Percentiles rank a stretch among this genome's conserved stretches.
These are phyloP conservation scores for Drosophila arizonae DNA, from an alignment of 1,140 invertebrate genomes.

Conservation along the genomic window DNA sequence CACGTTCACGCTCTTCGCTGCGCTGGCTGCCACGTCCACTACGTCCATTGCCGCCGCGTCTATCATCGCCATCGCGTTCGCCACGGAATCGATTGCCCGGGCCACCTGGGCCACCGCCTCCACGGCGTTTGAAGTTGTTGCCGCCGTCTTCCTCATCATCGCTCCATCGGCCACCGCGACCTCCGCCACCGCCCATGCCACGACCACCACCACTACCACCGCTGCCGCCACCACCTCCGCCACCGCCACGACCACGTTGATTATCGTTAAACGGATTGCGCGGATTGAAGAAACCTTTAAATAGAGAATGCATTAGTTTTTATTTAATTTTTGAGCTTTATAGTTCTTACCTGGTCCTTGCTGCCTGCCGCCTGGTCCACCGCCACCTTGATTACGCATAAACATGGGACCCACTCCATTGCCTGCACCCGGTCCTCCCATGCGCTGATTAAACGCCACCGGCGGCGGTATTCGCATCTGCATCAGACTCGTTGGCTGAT, in stretches of 20 bases:
- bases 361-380: constrained; percentile 53
- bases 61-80: constrained; percentile 56
- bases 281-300: constrained; percentile 82
- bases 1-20: constrained; percentile 67
- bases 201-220: constrained; percentile 76
- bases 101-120: constrained; percentile 60
- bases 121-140: constrained; percentile 67
- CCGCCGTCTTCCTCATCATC: constrained; percentile 73
- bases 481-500: constrained; percentile 79
- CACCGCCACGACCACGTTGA: constrained; percentile 78
- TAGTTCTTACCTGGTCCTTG: constrained; percentile 69
- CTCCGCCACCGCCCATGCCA: constrained; percentile 78
- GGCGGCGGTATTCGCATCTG: constrained; percentile 82
- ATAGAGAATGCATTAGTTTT: not conserved
- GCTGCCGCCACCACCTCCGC: constrained; percentile 80
- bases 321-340: not conserved
- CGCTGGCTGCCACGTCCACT: constrained; percentile 65
- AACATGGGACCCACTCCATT: constrained; percentile 68
- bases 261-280: constrained; percentile 81
- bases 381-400: constrained; percentile 62
- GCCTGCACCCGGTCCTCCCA: constrained; percentile 66
- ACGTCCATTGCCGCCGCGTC: constrained; percentile 67
- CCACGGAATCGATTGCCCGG: constrained; percentile 71
- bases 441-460: constrained; percentile 70
- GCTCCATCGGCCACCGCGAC: constrained; percentile 65